Conservation (phyloP, 2,797 vertebrate genomes). For the Acropternis orthonyx region DNA sequence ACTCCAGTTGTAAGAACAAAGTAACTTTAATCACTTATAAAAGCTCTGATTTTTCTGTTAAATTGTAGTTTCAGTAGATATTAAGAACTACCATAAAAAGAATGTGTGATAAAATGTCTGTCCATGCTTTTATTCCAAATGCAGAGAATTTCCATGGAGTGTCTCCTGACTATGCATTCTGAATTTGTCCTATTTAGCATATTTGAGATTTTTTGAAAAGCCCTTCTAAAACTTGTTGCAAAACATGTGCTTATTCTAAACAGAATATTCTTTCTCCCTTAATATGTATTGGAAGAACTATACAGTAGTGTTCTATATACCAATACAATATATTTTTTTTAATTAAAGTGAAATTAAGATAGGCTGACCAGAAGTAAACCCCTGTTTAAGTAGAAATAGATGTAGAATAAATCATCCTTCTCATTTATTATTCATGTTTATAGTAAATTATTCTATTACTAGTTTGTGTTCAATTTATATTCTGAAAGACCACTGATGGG, state of each 20-base stretch:
- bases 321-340: conserved; percentile 25
- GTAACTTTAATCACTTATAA: neutral
- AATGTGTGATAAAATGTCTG: neutral
- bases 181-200: neutral
- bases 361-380: neutral
- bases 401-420: conserved; percentile 17
- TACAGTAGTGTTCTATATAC: neutral
- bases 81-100: neutral
- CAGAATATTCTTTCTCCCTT: neutral
- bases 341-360: conserved; percentile 31
- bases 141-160: neutral
- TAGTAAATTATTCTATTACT: conserved; percentile 52
- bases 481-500: conserved; percentile 3
- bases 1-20: neutral
- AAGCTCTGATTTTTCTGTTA: neutral
- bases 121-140: neutral
- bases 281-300: neutral
- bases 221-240: neutral
- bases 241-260: neutral
- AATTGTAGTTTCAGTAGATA: neutral
- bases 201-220: neutral
- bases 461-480: conserved; percentile 52
- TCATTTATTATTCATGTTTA: conserved; percentile 54
- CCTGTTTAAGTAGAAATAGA: conserved; percentile 28
- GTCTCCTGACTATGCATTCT: neutral